Percentiles rank a stretch among this genome's conserved stretches.
phyloP scores from a whole-genome alignment of 2,888 invertebrate species.

The Drosophila anceps region DNA sequence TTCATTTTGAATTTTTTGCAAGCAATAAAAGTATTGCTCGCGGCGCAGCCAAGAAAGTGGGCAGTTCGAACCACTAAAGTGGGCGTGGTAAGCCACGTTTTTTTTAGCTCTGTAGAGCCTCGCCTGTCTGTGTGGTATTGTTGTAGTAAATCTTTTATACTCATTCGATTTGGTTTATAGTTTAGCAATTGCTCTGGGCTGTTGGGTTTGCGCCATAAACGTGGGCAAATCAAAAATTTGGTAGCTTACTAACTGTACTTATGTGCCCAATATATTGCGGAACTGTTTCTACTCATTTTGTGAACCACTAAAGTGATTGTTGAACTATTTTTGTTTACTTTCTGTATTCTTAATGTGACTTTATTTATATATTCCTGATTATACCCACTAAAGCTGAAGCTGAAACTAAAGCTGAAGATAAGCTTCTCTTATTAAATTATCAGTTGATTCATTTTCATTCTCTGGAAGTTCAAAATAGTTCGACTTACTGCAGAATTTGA shows the following conservation, averaged over 20 bases:
- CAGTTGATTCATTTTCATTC: too few relatives aligned
- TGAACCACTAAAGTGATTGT: neutral
- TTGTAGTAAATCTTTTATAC: neutral
- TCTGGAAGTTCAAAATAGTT: too few relatives aligned
- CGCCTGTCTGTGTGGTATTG: neutral
- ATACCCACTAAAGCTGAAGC: too few relatives aligned
- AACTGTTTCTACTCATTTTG: neutral
- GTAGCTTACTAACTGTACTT: neutral
- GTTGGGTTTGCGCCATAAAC: neutral
- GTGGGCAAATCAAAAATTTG: neutral
- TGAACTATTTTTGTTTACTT: too few relatives aligned
- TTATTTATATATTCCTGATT: too few relatives aligned
- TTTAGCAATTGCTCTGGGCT: neutral
- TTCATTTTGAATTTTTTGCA: conserved; percentile 2
- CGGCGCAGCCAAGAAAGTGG: neutral
- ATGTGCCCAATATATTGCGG: neutral
- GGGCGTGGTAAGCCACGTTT: neutral
- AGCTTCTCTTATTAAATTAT: too few relatives aligned
- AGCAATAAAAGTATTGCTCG: neutral
- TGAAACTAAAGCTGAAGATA: too few relatives aligned
- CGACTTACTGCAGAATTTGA: neutral
- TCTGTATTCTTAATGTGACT: neutral
- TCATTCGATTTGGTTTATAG: neutral
- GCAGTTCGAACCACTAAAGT: neutral
- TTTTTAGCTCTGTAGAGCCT: neutral